These are phyloP conservation scores for Neuroscelio doddi DNA, from an alignment of 2,888 invertebrate genomes.

Conservation along the genomic window DNA sequence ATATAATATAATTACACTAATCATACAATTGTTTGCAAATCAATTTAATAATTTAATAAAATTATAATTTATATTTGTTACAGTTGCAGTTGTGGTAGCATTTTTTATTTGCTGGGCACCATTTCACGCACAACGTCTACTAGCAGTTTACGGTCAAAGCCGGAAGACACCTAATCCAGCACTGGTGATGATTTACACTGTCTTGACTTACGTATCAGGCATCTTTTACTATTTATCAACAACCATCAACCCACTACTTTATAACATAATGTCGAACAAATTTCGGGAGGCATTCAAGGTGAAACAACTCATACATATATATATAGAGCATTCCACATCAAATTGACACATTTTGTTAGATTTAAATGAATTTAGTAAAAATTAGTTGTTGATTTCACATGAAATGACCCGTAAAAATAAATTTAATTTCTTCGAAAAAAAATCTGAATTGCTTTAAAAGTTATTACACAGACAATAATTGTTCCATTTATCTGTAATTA, in stretches of 20 bases:
- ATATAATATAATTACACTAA: too few species aligned
- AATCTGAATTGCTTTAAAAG: too few species aligned
- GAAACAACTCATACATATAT: conserved; percentile 26
- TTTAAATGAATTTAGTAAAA: too few species aligned
- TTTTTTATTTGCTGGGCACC: conserved; percentile 91
- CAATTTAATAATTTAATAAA: neutral
- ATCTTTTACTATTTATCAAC: conserved; percentile 80
- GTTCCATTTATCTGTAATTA: too few species aligned
- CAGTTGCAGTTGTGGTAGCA: conserved; percentile 90
- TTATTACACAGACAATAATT: too few species aligned
- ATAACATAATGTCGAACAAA: conserved; percentile 82
- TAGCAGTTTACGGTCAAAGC: conserved; percentile 83
- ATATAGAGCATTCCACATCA: too few species aligned
- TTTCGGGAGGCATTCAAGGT: conserved; percentile 82
- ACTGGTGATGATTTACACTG: conserved; percentile 72
- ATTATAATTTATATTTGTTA: conserved; percentile 46
- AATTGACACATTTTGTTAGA: too few species aligned
- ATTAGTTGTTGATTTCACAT: too few species aligned
- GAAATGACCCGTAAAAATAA: too few species aligned
- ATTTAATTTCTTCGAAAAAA: too few species aligned
- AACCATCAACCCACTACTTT: conserved; percentile 80
- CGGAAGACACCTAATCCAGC: conserved; percentile 70
- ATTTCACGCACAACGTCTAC: conserved; percentile 91
- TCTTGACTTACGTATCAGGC: conserved; percentile 78
- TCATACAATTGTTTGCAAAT: too few species aligned